phyloP scores from a whole-genome alignment of 1,140 invertebrate genomes.

The Drosophila nasuta region DNA sequence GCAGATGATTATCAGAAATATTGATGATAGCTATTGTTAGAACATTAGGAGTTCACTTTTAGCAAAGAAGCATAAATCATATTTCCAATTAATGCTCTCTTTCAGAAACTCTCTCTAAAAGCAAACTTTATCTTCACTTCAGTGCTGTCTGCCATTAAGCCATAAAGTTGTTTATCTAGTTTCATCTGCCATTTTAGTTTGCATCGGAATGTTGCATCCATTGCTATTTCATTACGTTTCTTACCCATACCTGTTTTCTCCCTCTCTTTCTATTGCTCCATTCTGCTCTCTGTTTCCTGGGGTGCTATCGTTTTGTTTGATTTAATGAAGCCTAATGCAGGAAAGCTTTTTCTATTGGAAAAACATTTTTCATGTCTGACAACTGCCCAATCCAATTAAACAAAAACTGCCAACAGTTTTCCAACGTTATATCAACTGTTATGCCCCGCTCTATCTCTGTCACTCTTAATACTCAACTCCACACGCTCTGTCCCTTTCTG shows the following conservation, averaged over 20 bases:
- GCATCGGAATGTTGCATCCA: not conserved
- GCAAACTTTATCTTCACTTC: no score
- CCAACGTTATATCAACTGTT: conserved; percentile 40
- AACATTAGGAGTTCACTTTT: no score
- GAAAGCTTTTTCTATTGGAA: conserved; percentile 52
- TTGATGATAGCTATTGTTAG: no score
- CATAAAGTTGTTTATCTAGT: not conserved
- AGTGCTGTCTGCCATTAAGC: not conserved
- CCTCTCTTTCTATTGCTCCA: not conserved
- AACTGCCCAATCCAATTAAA: conserved; percentile 55
- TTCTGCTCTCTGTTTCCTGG: not conserved
- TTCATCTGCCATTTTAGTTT: not conserved
- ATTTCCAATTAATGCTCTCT: no score
- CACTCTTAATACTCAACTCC: not conserved
- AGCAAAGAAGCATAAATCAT: no score
- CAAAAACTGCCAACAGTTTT: conserved; percentile 51
- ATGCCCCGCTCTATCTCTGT: conserved; percentile 4
- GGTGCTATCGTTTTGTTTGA: conserved; percentile 9
- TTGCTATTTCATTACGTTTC: not conserved
- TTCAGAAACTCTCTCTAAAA: no score
- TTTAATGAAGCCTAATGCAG: conserved; percentile 32
- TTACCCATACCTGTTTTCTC: not conserved
- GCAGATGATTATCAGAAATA: no score
- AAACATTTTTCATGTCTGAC: conserved; percentile 55
- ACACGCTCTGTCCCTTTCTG: not conserved